These are phyloP conservation scores for Athalia rosae DNA, from an alignment of 2,888 invertebrate species.

Conservation along the genomic window DNA sequence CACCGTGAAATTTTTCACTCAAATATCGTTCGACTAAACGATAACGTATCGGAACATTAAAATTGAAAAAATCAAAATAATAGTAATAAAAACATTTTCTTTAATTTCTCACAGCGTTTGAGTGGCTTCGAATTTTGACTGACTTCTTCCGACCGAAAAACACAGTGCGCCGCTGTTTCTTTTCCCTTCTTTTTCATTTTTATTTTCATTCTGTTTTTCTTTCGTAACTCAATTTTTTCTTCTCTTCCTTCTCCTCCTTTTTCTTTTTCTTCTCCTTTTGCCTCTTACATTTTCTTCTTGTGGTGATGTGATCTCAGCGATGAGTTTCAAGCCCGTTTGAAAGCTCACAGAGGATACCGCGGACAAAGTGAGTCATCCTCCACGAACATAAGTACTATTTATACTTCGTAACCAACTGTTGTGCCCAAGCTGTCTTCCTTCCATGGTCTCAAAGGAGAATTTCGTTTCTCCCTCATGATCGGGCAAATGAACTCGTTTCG, in stretches of 20 bases:
- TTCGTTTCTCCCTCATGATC: background rate
- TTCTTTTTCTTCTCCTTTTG: background rate
- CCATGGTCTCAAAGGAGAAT: background rate
- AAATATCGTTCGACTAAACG: no score
- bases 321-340: slow-evolving; percentile 39
- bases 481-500: no score
- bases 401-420: slow-evolving; percentile 25
- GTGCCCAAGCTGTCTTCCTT: background rate
- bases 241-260: background rate
- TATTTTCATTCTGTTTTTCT: background rate
- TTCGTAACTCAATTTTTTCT: background rate
- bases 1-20: no score
- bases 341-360: slow-evolving; percentile 34
- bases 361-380: slow-evolving; percentile 38
- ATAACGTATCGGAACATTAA: no score
- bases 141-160: no score
- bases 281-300: no score
- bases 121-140: no score
- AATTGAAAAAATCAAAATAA: no score
- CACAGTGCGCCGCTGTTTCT: background rate
- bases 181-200: slow-evolving; percentile 1
- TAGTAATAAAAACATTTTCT: no score
- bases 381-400: slow-evolving; percentile 29
- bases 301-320: slow-evolving; percentile 44
- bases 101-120: no score